Evolutionary conservation across 1,140 invertebrate species (phyloP).

Genomic region (Uloborus diversus): DNA sequence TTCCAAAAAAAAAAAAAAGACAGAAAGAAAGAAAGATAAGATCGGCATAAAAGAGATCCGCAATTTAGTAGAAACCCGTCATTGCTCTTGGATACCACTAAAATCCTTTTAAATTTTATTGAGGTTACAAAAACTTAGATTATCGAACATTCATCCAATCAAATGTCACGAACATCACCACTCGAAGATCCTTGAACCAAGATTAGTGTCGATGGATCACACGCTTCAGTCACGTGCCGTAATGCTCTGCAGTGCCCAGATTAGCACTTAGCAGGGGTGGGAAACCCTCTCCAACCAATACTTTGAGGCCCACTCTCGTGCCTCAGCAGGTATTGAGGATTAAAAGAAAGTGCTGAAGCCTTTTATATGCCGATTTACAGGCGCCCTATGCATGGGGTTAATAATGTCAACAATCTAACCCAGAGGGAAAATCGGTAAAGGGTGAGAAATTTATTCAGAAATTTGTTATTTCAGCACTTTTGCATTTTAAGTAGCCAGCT

Average conservation of each 20-base stretch:
- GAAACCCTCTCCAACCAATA: not conserved
- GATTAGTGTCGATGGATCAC: constrained; percentile 9
- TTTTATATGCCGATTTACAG: not conserved
- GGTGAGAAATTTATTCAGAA: not conserved
- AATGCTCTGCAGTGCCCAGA: constrained; percentile 4
- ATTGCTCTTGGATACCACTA: too few relatives aligned
- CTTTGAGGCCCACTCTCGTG: not conserved
- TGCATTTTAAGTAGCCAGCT: constrained; percentile 13
- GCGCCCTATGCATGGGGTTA: not conserved
- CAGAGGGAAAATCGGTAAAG: not conserved
- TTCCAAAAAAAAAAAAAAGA: too few relatives aligned
- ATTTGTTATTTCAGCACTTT: constrained; percentile 45
- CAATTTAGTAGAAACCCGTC: too few relatives aligned
- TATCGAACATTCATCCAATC: too few relatives aligned
- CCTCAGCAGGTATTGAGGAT: constrained; percentile 1
- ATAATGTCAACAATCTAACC: constrained; percentile 32
- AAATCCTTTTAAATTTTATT: too few relatives aligned
- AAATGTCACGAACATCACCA: too few relatives aligned
- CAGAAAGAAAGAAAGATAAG: too few relatives aligned
- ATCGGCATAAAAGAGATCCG: too few relatives aligned
- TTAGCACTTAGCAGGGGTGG: not conserved
- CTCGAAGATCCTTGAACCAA: constrained; percentile 27
- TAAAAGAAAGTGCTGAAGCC: too few relatives aligned
- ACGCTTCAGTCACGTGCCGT: not conserved
- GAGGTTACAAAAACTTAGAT: too few relatives aligned